Conservation (phyloP, 2,113 vertebrate genomes). For the Gopherus evgoodei region DNA sequence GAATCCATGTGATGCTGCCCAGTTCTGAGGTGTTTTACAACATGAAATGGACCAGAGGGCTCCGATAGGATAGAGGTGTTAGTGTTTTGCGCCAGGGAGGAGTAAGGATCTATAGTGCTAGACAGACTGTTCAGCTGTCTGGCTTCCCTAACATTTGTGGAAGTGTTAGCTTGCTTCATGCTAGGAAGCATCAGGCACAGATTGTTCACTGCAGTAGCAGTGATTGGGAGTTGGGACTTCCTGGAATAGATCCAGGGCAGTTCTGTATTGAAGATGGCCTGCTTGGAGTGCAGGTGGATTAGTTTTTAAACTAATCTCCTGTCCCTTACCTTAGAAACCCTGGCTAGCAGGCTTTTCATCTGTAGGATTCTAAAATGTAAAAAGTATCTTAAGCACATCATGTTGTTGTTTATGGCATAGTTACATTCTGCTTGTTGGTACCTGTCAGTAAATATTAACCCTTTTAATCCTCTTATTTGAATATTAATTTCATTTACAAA, state of each 20-base stretch:
- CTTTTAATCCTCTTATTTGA: neutral
- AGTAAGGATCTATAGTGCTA: neutral
- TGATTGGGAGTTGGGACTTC: neutral
- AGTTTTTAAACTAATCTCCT: neutral
- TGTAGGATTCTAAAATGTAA: neutral
- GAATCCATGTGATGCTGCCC: neutral
- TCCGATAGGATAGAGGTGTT: neutral
- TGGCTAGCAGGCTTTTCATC: neutral
- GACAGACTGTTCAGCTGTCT: neutral
- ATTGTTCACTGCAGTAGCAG: accelerated
- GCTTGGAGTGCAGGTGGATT: neutral
- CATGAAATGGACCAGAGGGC: neutral
- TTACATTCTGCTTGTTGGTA: neutral
- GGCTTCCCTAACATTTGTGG: neutral
- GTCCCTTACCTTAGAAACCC: neutral
- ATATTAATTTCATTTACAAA: neutral
- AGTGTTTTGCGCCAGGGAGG: neutral
- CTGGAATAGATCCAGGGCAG: neutral
- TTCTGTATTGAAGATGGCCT: neutral
- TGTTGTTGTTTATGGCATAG: neutral
- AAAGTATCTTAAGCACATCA: neutral
- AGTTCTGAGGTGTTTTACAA: neutral
- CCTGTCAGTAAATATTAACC: neutral
- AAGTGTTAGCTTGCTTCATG: neutral
- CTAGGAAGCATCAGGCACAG: neutral